Percentiles rank a stretch among this genome's conserved stretches.
phyloP scores from a whole-genome alignment of 2,888 invertebrate species.

The Macrosiphum euphorbiae region DNA sequence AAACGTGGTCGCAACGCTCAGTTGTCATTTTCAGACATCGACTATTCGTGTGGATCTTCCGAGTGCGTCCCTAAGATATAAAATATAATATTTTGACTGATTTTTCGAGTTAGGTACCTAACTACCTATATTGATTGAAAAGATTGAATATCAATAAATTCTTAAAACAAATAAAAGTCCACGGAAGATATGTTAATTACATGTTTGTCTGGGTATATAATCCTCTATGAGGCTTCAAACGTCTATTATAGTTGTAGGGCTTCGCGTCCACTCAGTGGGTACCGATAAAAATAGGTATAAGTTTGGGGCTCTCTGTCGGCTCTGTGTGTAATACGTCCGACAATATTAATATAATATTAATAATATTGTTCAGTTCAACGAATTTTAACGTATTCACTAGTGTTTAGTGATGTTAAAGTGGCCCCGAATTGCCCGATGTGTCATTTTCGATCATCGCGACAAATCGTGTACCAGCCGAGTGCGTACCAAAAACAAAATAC shows the following conservation, averaged over 20 bases:
- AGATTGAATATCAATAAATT: background rate
- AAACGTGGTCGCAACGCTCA: background rate
- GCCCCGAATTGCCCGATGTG: background rate
- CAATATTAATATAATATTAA: background rate
- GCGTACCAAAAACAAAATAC: background rate
- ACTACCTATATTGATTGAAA: background rate
- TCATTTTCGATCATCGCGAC: background rate
- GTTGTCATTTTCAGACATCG: background rate
- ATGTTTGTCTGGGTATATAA: no score
- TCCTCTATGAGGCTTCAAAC: background rate
- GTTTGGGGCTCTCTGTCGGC: background rate
- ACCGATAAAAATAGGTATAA: background rate
- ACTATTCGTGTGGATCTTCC: background rate
- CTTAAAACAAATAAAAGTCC: no score
- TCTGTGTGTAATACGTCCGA: background rate
- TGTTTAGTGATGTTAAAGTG: background rate
- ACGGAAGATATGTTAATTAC: no score
- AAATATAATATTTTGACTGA: background rate
- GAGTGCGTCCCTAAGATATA: background rate
- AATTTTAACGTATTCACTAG: background rate
- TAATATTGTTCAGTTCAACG: background rate
- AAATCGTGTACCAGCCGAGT: rapidly evolving
- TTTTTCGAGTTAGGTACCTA: no score
- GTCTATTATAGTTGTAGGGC: no score
- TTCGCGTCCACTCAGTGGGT: background rate